phyloP scores from a whole-genome alignment of 1,140 invertebrate species.

The Kradibia gibbosae region DNA sequence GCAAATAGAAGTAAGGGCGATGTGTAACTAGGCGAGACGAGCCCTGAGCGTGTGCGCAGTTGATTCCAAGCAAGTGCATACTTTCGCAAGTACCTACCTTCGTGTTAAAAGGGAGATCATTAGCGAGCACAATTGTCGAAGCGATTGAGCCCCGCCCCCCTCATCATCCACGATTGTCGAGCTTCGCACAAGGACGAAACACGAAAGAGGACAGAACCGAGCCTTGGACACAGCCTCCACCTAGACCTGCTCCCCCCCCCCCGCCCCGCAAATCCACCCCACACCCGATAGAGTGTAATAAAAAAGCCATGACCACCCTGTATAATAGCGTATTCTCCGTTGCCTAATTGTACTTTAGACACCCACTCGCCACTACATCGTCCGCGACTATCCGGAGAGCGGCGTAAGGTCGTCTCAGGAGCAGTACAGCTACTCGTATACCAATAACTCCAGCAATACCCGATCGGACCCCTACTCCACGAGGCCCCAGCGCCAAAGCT shows the following conservation, averaged over 20 bases:
- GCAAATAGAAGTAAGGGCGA: neutral
- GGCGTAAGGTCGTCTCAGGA: constrained; percentile 80
- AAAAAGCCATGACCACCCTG: neutral
- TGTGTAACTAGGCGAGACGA: neutral
- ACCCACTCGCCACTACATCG: constrained; percentile 86
- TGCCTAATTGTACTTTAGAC: constrained; percentile 74
- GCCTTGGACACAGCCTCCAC: neutral
- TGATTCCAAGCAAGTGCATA: neutral
- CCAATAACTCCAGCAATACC: constrained; percentile 73
- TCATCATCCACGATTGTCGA: too few species aligned
- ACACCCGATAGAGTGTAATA: too few species aligned
- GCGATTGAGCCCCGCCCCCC: too few species aligned
- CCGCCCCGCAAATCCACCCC: too few species aligned
- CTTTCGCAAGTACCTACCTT: constrained; percentile 35
- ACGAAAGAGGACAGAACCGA: neutral
- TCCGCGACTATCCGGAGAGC: constrained; percentile 81
- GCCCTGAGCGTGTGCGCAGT: neutral
- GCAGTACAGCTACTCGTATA: constrained; percentile 88
- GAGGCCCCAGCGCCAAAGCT: constrained; percentile 76
- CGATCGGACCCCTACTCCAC: constrained; percentile 74
- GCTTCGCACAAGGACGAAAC: neutral
- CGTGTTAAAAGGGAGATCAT: too few species aligned
- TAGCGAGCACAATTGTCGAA: too few species aligned
- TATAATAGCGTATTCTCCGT: constrained; percentile 44
- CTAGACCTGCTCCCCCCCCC: too few species aligned